A percentile compares a stretch with the other conserved stretches of the same genome.
phyloP scores from a whole-genome alignment of 2,888 invertebrate species.

The Altica lythri region DNA sequence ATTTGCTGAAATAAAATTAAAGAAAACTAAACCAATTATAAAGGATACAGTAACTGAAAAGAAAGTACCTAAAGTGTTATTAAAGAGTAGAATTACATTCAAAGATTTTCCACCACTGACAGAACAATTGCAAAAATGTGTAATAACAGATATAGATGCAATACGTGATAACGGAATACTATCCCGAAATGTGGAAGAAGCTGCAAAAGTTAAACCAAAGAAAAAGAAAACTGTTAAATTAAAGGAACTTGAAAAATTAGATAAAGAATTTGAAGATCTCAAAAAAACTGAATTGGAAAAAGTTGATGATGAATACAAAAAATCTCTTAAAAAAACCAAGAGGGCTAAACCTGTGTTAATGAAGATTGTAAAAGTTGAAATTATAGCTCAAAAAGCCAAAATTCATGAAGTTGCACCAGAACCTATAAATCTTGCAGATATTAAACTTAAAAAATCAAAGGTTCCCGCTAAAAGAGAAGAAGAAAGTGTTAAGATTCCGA shows the following conservation, averaged over 20 bases:
- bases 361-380: conserved; percentile 43
- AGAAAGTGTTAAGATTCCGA: conserved; percentile 60
- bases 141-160: conserved; percentile 50
- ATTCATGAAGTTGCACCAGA: conserved; percentile 60
- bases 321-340: conserved; percentile 46
- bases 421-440: conserved; percentile 66
- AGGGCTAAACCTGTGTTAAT: conserved; percentile 46
- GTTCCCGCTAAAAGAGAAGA: conserved; percentile 43
- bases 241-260: conserved; percentile 46
- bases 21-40: conserved; percentile 45
- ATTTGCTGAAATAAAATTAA: conserved; percentile 70
- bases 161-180: conserved; percentile 55
- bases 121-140: conserved; percentile 47
- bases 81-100: conserved; percentile 71
- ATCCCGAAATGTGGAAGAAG: conserved; percentile 60
- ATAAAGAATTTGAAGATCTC: conserved; percentile 47
- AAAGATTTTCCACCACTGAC: conserved; percentile 55
- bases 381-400: conserved; percentile 63
- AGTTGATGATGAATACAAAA: conserved; percentile 45
- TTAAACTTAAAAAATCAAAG: conserved; percentile 63
- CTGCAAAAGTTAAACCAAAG: conserved; percentile 49
- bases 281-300: conserved; percentile 44
- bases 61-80: conserved; percentile 66
- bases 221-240: conserved; percentile 49
- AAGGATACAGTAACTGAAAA: conserved; percentile 48